phyloP scores from a whole-genome alignment of 1,140 invertebrate species.

The Manduca sexta region DNA sequence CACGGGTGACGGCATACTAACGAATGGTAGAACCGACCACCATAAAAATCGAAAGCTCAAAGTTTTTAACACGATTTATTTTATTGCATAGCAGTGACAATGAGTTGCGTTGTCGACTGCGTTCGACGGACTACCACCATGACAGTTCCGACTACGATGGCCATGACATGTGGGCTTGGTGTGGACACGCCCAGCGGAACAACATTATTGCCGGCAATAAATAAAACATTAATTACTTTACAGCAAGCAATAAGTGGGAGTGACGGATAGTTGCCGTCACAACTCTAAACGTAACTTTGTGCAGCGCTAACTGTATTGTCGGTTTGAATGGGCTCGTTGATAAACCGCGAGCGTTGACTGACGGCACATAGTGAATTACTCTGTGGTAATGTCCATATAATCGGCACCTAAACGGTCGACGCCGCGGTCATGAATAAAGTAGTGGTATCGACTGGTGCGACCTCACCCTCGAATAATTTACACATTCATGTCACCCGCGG shows the following conservation, averaged over 20 bases:
- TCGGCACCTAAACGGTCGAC: slow-evolving; percentile 41
- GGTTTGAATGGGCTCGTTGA: too few relatives aligned
- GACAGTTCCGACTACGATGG: slow-evolving; percentile 11
- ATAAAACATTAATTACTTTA: slow-evolving; percentile 5
- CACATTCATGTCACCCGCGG: slow-evolving; percentile 35
- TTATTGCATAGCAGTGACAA: slow-evolving; percentile 6
- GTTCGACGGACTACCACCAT: slow-evolving; percentile 26
- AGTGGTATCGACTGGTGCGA: slow-evolving; percentile 59
- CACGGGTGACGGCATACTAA: slow-evolving; percentile 8
- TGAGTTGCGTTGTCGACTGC: slow-evolving; percentile 11
- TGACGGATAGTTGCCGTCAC: too few relatives aligned
- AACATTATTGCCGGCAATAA: slow-evolving; percentile 2
- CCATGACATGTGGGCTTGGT: slow-evolving; percentile 22
- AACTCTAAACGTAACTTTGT: too few relatives aligned
- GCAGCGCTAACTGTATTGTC: too few relatives aligned
- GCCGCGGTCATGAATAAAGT: slow-evolving; percentile 59
- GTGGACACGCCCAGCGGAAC: slow-evolving; percentile 20
- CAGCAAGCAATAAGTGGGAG: too few relatives aligned
- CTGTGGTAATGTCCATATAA: slow-evolving; percentile 28
- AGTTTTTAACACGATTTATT: slow-evolving; percentile 1
- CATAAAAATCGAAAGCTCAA: slow-evolving; percentile 1
- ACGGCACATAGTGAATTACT: not conserved
- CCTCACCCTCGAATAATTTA: slow-evolving; percentile 56
- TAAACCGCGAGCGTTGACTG: too few relatives aligned
- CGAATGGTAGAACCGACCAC: slow-evolving; percentile 1